Evolutionary conservation across 2,113 vertebrate species (phyloP).

Genomic region (Catharus minimus): DNA sequence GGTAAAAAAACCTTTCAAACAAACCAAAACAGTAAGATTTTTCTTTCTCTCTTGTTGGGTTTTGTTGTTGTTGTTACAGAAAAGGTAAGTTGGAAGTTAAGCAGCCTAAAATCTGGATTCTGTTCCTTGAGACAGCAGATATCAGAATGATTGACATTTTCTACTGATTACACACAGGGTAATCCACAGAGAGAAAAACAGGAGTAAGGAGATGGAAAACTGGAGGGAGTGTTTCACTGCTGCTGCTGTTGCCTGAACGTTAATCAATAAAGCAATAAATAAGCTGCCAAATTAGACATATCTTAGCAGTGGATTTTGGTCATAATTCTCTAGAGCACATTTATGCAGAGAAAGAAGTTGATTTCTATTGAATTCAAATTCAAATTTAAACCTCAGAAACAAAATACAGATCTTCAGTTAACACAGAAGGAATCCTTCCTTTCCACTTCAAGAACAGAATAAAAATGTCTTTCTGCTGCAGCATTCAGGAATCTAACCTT

Average conservation of each 20-base stretch:
- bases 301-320: conserved; percentile 25
- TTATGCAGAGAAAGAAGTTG: conserved; percentile 52
- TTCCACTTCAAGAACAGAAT: not conserved
- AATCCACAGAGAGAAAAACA: conserved; percentile 16
- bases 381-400: conserved; percentile 28
- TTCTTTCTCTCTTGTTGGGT: not conserved
- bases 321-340: conserved; percentile 15
- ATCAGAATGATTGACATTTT: conserved; percentile 33
- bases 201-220: conserved; percentile 15
- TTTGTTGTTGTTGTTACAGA: not conserved
- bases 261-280: conserved; percentile 68
- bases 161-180: not conserved
- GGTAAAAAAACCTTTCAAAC: not conserved
- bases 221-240: not conserved
- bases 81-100: not conserved
- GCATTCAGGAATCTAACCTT: not conserved
- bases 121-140: not conserved
- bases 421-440: not conserved
- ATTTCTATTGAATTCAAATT: conserved; percentile 58
- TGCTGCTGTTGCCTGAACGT: conserved; percentile 42
- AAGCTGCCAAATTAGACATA: conserved; percentile 46
- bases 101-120: not conserved
- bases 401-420: conserved; percentile 13
- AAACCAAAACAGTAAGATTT: not conserved
- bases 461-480: not conserved